These are phyloP conservation scores for Drosophila ochracea DNA, from an alignment of 2,888 invertebrate genomes.

Conservation along the genomic window DNA sequence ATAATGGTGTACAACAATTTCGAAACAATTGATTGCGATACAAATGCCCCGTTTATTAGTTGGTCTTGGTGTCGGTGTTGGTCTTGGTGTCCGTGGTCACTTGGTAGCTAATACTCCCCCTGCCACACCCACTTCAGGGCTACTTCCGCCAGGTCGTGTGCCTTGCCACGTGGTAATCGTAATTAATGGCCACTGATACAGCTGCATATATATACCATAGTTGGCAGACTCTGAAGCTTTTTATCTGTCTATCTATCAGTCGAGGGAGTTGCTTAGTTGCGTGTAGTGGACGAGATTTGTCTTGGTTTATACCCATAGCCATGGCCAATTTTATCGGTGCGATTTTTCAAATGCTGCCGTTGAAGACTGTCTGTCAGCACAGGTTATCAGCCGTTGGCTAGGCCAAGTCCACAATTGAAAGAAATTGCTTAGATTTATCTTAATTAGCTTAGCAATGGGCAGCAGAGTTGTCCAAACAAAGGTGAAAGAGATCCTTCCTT, in stretches of 20 bases:
- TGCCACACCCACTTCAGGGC: conserved; percentile 34
- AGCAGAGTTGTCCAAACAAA: not conserved
- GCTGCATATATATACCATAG: conserved; percentile 32
- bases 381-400: conserved; percentile 8
- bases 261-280: conserved; percentile 34
- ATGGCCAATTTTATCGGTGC: conserved; percentile 47
- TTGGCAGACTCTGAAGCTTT: conserved; percentile 32
- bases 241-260: conserved; percentile 14
- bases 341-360: conserved; percentile 55
- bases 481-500: no score
- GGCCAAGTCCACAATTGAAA: conserved; percentile 55
- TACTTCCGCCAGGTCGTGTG: conserved; percentile 78
- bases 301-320: conserved; percentile 39
- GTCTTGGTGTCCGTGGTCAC: conserved; percentile 28
- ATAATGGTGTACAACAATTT: conserved; percentile 79
- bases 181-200: conserved; percentile 77
- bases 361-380: conserved; percentile 36
- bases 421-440: conserved; percentile 46
- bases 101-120: conserved; percentile 21
- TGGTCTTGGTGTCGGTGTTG: conserved; percentile 40
- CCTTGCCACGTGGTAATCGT: conserved; percentile 80
- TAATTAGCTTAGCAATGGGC: conserved; percentile 7
- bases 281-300: conserved; percentile 50
- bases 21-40: conserved; percentile 80
- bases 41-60: conserved; percentile 82